A percentile compares a stretch with the other conserved stretches of the same genome.
Conservation (phyloP, 2,113 vertebrate genomes). For the Lonchura striata region DNA sequence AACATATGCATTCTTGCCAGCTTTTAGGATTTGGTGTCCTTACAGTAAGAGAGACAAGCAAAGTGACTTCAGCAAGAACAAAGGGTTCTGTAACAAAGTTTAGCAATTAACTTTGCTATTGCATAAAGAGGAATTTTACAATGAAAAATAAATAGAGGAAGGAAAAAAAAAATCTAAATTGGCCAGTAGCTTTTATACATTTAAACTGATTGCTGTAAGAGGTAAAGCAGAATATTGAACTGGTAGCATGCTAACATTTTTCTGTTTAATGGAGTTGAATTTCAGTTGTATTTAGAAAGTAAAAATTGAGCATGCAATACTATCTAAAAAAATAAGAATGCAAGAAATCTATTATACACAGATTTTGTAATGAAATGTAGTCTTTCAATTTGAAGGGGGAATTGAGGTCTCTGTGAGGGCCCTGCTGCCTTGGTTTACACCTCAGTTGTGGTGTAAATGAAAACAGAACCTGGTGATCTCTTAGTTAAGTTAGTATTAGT, state of each 20-base stretch:
- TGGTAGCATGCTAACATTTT: neutral
- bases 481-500: neutral
- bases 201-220: slow-evolving; percentile 9
- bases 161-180: neutral
- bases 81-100: slow-evolving; percentile 76
- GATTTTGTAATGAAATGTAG: neutral
- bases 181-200: neutral
- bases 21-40: slow-evolving; percentile 87
- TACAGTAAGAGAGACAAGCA: slow-evolving; percentile 78
- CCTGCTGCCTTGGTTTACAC: neutral
- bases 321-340: neutral
- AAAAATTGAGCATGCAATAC: neutral
- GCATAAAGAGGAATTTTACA: slow-evolving; percentile 35
- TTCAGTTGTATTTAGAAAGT: neutral
- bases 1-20: slow-evolving; percentile 87
- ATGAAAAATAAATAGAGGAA: neutral
- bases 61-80: slow-evolving; percentile 82
- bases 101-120: slow-evolving; percentile 71
- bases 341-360: neutral
- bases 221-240: neutral
- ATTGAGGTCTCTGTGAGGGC: neutral
- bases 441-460: slow-evolving; percentile 18
- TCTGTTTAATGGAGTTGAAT: neutral
- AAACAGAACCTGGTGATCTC: neutral
- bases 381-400: neutral